Base-by-base conservation (phyloP, 30 jellyfish, hydroid and myxozoan species). In the Turritopsis rubra region DNA sequence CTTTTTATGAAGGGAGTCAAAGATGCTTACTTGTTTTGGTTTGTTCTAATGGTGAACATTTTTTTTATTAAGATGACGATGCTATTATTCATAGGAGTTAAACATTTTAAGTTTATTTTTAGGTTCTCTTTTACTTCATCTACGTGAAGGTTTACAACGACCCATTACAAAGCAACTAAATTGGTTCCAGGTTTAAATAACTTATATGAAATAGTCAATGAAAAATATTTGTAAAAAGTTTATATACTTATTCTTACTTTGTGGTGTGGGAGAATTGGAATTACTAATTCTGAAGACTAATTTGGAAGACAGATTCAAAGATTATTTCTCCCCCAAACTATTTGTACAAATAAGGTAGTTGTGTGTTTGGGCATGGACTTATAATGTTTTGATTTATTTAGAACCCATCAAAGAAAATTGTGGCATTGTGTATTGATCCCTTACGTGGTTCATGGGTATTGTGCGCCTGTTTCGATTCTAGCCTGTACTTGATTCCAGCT, bases 381-480 rank as follows among this genome's bases (percentile, higher is more conserved):
- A n/a, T n/a, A n/a, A n/a, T n/a, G n/a, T n/a, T n/a, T n/a, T n/a
- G n/a, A n/a, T n/a, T n/a, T n/a, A n/a, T n/a, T n/a, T 77, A 89
- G 97, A 89, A 87, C 73, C 96, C 96, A 76, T 60, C 87, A 5
- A 87, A 84, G 78, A 31, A 84, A 74, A 70, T 91, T 52, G 88
- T 52, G 28, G 53, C 94, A 31, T 86, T 87, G 66, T 75, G 88
- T 28, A 87, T 91, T 22, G 97, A 91, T 26, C 97, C 97, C 16
- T 78, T 91, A 21, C 86, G 84, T 25, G 94, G 95, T 9, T 85
- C 97, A 1, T 91, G 97, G 97, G 86, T 91, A 27, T 66, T 87
- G 18, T 85, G 92, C 77, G 97, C 94, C 1, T 87, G 95, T 26
- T 78, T 78, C 1, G 97, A 91, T 74, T 82, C 91, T 66, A 81